Evolutionary conservation across 2,113 vertebrate species (phyloP), one percentile per base, ranked within the genome.

Genomic region (Phylloscopus whistleri): DNA sequence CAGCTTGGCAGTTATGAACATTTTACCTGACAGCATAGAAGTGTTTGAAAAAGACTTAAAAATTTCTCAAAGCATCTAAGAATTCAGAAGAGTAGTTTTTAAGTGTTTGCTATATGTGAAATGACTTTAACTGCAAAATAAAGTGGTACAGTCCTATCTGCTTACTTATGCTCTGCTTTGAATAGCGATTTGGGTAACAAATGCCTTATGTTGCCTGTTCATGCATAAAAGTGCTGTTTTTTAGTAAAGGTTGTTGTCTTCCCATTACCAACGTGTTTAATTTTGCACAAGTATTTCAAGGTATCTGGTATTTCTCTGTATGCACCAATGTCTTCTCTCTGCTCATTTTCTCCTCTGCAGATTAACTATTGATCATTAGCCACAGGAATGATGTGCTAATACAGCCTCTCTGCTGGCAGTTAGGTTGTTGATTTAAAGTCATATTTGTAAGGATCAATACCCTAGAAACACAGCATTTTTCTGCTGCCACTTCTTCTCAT

Each of bases 301-400:
- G 17, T 48, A 37, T 7, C 5, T 74, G 58, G 22, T 68, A n/a
- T 35, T 73, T 53, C 16, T 76, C n/a, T 60, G 2, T 51, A 4
- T 85, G n/a, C 19, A 79, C 33, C 28, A 48, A 6, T 55, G 52
- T 31, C 17, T 74, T 74, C 9, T 31, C 46, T 89, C 49, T 88
- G 53, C 66, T 87, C 23, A 4, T 89, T 91, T 92, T 87, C 66
- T 76, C 26, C 31, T 91, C 58, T 88, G 53, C 74, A 91, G 46
- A 80, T 95, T 74, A 87, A 26, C 86, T 95, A 58, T 94, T 93
- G 93, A 96, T 74, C 58, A 92, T 92, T 67, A 93, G 51, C 68
- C 16, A 7, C 75, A 84, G 82, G 79, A 95, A 68, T 75, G 64
- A 49, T 24, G n/a, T 77, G 30, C 55, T 94, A 86, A 51, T 92